These are phyloP conservation scores for Empis stercorea DNA, from an alignment of 2,888 invertebrate genomes.

Conservation along the genomic window DNA sequence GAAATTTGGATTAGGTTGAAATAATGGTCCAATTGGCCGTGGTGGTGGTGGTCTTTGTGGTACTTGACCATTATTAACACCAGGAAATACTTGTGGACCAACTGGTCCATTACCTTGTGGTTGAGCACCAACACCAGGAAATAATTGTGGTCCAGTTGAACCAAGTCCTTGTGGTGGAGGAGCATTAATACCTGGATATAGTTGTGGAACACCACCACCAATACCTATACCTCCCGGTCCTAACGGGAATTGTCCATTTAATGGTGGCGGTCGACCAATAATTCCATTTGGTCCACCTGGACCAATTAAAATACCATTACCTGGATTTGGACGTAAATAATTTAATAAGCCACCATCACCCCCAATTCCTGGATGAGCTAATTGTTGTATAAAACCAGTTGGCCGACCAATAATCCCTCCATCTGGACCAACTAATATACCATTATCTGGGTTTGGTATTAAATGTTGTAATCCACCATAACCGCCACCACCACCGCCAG, in stretches of 20 bases:
- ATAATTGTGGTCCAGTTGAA: constrained; percentile 19
- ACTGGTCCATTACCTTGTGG: constrained; percentile 9
- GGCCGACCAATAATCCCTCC: constrained; percentile 38
- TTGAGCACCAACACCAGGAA: constrained; percentile 17
- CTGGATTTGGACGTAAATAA: constrained; percentile 11
- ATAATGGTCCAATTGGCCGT: too few relatives aligned
- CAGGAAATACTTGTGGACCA: constrained; percentile 11
- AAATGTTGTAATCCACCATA: constrained; percentile 6
- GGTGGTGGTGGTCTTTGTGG: background rate
- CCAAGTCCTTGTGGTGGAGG: constrained; percentile 13
- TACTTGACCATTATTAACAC: constrained; percentile 8
- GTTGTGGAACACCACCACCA: constrained; percentile 9
- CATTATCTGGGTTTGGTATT: constrained; percentile 13
- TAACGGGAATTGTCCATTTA: background rate
- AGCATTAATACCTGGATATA: constrained; percentile 7
- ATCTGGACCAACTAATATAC: constrained; percentile 31
- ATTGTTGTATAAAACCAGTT: background rate
- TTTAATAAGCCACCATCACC: constrained; percentile 3
- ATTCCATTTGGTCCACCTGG: constrained; percentile 44
- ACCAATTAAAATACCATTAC: constrained; percentile 34
- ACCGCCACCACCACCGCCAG: constrained; percentile 6
- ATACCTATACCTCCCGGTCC: background rate
- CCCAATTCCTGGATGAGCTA: background rate
- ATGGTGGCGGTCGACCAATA: constrained; percentile 25
- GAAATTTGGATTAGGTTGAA: background rate